phyloP scores from a whole-genome alignment of 2,888 invertebrate species.

The Drosophila cracens region DNA sequence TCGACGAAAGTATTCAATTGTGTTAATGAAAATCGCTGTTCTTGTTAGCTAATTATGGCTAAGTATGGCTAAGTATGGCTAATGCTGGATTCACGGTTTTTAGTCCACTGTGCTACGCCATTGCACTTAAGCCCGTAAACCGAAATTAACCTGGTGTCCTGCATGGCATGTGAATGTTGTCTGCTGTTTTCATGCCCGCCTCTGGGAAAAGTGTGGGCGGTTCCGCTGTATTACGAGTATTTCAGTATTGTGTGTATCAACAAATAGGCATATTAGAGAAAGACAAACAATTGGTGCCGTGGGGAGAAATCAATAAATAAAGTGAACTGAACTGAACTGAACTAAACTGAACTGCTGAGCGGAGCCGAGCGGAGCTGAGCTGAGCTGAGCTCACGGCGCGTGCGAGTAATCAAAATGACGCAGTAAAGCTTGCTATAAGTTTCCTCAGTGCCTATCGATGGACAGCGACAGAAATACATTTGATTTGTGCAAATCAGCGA shows the following conservation, averaged over 20 bases:
- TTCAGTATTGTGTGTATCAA: conserved; percentile 23
- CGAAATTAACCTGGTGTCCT: conserved; percentile 13
- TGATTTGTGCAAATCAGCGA: conserved; percentile 67
- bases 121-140: conserved; percentile 18
- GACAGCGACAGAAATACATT: conserved; percentile 29
- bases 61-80: background rate
- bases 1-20: background rate
- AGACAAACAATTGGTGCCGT: conserved; percentile 29
- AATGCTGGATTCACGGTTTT: background rate
- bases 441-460: conserved; percentile 27
- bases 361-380: background rate
- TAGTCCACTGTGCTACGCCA: conserved; percentile 13
- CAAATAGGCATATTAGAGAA: conserved; percentile 50
- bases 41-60: background rate
- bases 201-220: background rate
- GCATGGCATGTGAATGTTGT: conserved; percentile 30
- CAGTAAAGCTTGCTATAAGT: conserved; percentile 49
- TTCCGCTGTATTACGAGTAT: conserved; percentile 18
- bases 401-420: conserved; percentile 74
- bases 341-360: conserved; percentile 26
- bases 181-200: conserved; percentile 23
- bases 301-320: conserved; percentile 65
- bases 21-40: background rate
- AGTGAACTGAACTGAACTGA: conserved; percentile 9
- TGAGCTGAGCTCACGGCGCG: conserved; percentile 36